Evolutionary conservation across 2,113 vertebrate species (phyloP), one percentile per base, ranked within the genome.

Genomic region (cattle (Bos taurus)): DNA sequence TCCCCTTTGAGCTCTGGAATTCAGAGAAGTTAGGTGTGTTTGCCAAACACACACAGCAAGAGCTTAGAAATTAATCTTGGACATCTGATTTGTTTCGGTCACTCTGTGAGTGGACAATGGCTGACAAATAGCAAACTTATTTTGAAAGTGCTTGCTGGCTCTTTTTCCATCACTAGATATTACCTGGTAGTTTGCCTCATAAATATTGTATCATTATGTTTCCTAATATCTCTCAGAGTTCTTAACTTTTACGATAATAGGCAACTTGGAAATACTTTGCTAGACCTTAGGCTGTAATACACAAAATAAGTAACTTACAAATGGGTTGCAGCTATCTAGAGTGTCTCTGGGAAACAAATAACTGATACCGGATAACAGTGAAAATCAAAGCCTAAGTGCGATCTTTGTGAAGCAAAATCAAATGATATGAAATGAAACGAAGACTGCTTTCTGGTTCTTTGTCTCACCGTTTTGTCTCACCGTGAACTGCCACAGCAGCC

Each of bases 181-280:
- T 94, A 98, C 97, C 91, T 98, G 86, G 96, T 97, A 97, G 96
- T 94, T 95, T 91, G 94, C 54, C 57, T 98, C 97, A 97, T 98
- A 96, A 98, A 98, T 98, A 98, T 96, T 98, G 52, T 94, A 98
- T 97, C 83, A 54, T 96, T 91, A 97, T 95, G 94, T 97, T 94
- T 96, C 91, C 94, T 97, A 93, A 93, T 94, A 97, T 95, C 91
- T 97, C 97, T 93, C 95, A 94, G 93, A 96, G 95, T 98, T 94
- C 94, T 94, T 97, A 96, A 97, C 95, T 97, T 98, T 98, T 97
- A 98, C 0, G 91, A 98, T 97, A 97, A 98, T 92, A 98, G 97
- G 94, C 97, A 97, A 98, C 91, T 97, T 91, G 96, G 94, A 97
- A 97, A 97, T 95, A 93, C 97, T 97, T 89, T 95, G 95, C 88